These are phyloP conservation scores for Addax nasomaculatus DNA, from an alignment of 2,113 vertebrate species.

Conservation along the genomic window DNA sequence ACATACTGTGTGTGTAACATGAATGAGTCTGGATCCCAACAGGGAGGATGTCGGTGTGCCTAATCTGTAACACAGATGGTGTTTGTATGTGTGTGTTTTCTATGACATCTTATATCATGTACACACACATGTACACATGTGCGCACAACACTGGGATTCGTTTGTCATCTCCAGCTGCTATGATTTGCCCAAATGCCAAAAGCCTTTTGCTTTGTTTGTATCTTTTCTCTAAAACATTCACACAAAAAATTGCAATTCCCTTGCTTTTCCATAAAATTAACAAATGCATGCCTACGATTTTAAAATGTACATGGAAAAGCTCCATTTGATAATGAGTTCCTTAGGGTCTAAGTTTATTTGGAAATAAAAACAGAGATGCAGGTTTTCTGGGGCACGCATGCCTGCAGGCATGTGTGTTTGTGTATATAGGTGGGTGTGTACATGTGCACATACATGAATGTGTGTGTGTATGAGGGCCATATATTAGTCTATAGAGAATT, in stretches of 20 bases:
- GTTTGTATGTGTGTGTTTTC: background rate
- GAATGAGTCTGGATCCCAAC: background rate
- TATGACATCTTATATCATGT: background rate
- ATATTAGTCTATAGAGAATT: background rate
- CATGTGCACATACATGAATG: rapidly evolving
- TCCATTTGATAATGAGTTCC: conserved; percentile 12
- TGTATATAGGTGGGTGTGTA: background rate
- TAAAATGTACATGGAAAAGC: conserved; percentile 18
- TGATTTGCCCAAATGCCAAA: background rate
- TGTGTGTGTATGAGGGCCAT: background rate
- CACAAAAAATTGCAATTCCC: background rate
- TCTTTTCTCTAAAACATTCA: background rate
- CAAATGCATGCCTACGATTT: background rate
- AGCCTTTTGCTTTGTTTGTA: background rate
- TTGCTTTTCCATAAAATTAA: background rate
- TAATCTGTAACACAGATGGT: background rate
- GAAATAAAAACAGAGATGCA: background rate
- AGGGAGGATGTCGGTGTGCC: background rate
- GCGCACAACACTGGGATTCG: background rate
- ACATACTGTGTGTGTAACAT: background rate
- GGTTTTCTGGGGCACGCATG: background rate
- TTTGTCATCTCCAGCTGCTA: background rate
- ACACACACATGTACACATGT: background rate
- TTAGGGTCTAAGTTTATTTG: conserved; percentile 29
- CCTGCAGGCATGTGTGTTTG: rapidly evolving